phyloP scores from a whole-genome alignment of 1,140 invertebrate genomes.

The Hetaerina americana region DNA sequence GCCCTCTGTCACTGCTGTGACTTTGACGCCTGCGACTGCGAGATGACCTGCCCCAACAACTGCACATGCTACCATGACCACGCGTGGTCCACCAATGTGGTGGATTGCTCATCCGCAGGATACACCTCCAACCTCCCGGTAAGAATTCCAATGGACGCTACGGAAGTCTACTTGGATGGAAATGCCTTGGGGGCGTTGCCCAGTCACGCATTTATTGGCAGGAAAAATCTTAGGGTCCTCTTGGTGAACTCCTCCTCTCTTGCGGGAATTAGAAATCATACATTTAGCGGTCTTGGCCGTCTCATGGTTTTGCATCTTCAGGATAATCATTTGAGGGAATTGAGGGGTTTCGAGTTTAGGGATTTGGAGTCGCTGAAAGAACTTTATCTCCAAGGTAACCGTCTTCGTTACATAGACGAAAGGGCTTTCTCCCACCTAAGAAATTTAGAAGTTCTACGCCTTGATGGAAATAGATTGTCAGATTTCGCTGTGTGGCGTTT shows the following conservation, averaged over 20 bases:
- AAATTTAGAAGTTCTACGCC: conserved; percentile 64
- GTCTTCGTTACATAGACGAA: conserved; percentile 70
- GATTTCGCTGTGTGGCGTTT: conserved; percentile 47
- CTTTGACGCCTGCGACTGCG: conserved; percentile 88
- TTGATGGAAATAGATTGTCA: conserved; percentile 72
- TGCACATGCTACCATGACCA: conserved; percentile 91
- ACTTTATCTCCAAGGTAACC: conserved; percentile 77
- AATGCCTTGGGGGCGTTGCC: conserved; percentile 75
- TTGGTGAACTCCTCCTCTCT: conserved; percentile 83
- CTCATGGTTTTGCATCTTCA: conserved; percentile 70
- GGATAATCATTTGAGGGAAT: conserved; percentile 63
- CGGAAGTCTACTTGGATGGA: conserved; percentile 83
- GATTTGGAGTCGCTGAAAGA: conserved; percentile 66
- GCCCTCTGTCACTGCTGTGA: conserved; percentile 87
- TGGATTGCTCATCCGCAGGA: conserved; percentile 71
- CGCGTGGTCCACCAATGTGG: conserved; percentile 84
- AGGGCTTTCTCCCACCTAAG: conserved; percentile 68
- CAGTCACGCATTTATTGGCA: conserved; percentile 80
- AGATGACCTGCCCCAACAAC: conserved; percentile 87
- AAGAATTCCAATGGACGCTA: conserved; percentile 86
- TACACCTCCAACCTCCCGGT: conserved; percentile 64
- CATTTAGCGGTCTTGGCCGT: conserved; percentile 71
- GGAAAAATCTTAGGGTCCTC: conserved; percentile 73
- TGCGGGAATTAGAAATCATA: conserved; percentile 69
- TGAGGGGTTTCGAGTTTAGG: conserved; percentile 72